Percentiles rank a stretch among this genome's conserved stretches.
phyloP scores from a whole-genome alignment of 2,113 vertebrate genomes.

The Butastur rufipennis region DNA sequence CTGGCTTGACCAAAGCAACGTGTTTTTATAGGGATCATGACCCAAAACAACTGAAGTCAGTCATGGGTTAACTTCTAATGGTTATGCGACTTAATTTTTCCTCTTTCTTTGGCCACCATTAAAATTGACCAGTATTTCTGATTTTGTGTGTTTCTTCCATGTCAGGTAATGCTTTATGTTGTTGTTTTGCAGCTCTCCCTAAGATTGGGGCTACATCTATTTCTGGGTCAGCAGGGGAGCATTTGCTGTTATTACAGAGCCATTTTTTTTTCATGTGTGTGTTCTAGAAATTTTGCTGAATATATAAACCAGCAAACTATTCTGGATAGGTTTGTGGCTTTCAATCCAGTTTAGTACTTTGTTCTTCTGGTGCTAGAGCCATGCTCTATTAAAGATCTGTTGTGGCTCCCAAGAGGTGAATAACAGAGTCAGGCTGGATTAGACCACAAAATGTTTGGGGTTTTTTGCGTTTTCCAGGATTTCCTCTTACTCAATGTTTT shows the following conservation, averaged over 20 bases:
- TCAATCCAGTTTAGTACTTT: neutral
- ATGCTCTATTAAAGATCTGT: neutral
- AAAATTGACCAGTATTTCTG: neutral
- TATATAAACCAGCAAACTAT: neutral
- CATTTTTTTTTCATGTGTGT: neutral
- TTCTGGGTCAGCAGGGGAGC: neutral
- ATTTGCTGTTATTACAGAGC: neutral
- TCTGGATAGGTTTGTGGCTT: neutral
- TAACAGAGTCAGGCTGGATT: neutral
- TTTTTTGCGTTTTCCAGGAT: neutral
- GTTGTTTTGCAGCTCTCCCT: neutral
- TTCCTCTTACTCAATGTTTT: neutral
- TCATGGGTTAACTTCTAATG: neutral
- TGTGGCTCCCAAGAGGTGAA: neutral
- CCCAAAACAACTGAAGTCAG: neutral
- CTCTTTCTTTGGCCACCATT: neutral
- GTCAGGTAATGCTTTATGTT: neutral
- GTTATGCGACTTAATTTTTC: neutral
- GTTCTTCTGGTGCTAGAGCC: neutral
- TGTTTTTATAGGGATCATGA: neutral
- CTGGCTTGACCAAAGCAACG: neutral
- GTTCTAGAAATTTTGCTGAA: neutral
- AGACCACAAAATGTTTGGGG: neutral
- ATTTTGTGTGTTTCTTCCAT: neutral
- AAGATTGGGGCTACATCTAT: accelerated